phyloP scores from a whole-genome alignment of 2,797 vertebrate genomes.

The Dicrostonyx torquatus region DNA sequence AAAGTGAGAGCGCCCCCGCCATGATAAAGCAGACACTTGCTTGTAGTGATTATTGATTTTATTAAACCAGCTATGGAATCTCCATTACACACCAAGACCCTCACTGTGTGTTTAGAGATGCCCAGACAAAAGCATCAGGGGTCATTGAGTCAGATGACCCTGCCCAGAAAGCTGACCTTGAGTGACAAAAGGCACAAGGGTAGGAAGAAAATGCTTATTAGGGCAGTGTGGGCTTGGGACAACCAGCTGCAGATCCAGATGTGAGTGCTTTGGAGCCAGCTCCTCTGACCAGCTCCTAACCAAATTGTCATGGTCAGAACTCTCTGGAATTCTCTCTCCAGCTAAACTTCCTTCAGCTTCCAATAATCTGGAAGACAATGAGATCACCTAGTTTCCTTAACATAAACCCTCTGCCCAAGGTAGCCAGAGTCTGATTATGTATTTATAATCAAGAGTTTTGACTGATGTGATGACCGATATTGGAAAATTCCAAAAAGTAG shows the following conservation, averaged over 20 bases:
- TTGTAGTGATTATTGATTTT: neutral
- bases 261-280: neutral
- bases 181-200: neutral
- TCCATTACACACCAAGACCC: neutral
- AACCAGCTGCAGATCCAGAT: neutral
- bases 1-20: neutral
- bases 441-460: slow-evolving; percentile 46
- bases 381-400: neutral
- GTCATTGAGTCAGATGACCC: neutral
- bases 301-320: neutral
- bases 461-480: neutral
- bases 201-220: neutral
- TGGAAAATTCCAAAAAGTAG: neutral
- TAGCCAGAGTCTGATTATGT: neutral
- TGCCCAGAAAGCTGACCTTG: neutral
- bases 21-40: neutral
- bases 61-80: neutral
- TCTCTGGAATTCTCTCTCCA: neutral
- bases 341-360: neutral
- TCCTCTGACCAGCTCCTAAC: neutral
- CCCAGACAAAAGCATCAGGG: neutral
- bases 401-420: neutral
- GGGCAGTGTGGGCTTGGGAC: neutral
- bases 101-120: neutral
- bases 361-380: neutral